Base-by-base conservation (phyloP, 2,113 vertebrate genomes). In the Cranoglanis bouderius region DNA sequence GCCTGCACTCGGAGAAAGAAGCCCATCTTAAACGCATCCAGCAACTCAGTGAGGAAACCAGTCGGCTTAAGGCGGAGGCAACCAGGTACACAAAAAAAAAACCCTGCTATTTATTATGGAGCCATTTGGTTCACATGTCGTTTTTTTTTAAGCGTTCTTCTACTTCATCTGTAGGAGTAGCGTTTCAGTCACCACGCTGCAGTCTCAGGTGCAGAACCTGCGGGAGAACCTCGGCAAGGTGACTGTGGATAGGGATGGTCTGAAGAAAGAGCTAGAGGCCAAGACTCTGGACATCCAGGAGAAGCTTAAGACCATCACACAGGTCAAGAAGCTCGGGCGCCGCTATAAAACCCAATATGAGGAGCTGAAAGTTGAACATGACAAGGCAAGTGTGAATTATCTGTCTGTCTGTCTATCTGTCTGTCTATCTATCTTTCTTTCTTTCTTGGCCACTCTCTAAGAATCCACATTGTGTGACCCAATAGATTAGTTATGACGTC, bases 311-410 rank as follows among this genome's bases (percentile, higher is more conserved):
- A 99, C 97, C 14, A 98, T 99, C 93, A 97, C 95, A 19, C 98
- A 99, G 92, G 98, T 99, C 87, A 99, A 98, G 95, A 99, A 98
- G 94, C 98, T 99, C 3, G 98, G 98, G 6, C 97, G 98, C 0
- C 95, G 98, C 51, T 99, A 99, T 91, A 99, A 99, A 93, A 98
- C 96, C 51, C 98, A 99, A 0, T 99, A 98, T 86, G 98, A 99
- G 91, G 98, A 99, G 88, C 96, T 99, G 35, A 99, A 98, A 92
- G 95, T 95, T 67, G 95, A 97, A 21, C 96, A 99, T 32, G 97
- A 99, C 90, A 98, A 97, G 97, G 98, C 98, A 90, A 83, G 38
- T 61, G 53, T 12, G 5, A 1, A 35, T 57, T 35, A 59, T 65
- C 49, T 63, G 18, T 14, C 40, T 43, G 29, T 7, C 4, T 7